Percentiles rank a stretch among this genome's conserved stretches.
Evolutionary conservation across 2,888 invertebrate species (phyloP).

Genomic region (Orchesellides sinensis): DNA sequence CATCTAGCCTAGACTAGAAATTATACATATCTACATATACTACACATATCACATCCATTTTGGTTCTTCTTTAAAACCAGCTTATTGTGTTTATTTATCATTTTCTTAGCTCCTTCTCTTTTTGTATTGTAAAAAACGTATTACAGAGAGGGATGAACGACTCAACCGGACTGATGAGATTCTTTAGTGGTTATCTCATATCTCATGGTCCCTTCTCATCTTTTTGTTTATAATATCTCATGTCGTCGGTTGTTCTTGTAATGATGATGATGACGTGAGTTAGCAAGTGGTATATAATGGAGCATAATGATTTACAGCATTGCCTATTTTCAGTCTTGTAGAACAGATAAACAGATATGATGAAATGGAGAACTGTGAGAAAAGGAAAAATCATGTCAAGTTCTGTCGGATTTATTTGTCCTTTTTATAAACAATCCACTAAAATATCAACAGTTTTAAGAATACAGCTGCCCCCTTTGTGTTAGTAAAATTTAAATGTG

Average conservation of each 20-base stretch:
- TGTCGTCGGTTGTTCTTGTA: conserved; percentile 33
- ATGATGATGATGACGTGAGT: conserved; percentile 2
- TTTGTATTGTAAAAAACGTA: conserved; percentile 2
- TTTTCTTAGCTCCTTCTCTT: conserved; percentile 44
- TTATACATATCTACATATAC: too few species aligned
- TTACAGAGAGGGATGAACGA: conserved; percentile 25
- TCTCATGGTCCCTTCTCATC: conserved; percentile 10
- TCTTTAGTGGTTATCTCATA: conserved; percentile 48
- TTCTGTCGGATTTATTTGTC: conserved; percentile 22
- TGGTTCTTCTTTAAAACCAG: conserved; percentile 37
- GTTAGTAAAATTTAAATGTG: too few species aligned
- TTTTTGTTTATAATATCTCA: conserved; percentile 50
- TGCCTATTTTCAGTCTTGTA: conserved; percentile 3
- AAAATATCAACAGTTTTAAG: conserved; percentile 11
- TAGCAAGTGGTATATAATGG: conserved; percentile 17
- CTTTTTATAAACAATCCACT: conserved; percentile 43
- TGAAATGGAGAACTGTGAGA: conserved; percentile 63
- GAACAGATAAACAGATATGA: neutral
- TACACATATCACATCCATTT: conserved; percentile 32
- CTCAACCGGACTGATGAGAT: conserved; percentile 58
- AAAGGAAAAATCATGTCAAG: conserved; percentile 42
- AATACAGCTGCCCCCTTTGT: conserved; percentile 30
- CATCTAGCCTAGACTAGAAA: too few species aligned
- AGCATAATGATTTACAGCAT: conserved; percentile 22
- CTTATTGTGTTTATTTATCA: conserved; percentile 62